Conservation (phyloP, 2,888 invertebrate species). For the Amphimallon solstitiale region DNA sequence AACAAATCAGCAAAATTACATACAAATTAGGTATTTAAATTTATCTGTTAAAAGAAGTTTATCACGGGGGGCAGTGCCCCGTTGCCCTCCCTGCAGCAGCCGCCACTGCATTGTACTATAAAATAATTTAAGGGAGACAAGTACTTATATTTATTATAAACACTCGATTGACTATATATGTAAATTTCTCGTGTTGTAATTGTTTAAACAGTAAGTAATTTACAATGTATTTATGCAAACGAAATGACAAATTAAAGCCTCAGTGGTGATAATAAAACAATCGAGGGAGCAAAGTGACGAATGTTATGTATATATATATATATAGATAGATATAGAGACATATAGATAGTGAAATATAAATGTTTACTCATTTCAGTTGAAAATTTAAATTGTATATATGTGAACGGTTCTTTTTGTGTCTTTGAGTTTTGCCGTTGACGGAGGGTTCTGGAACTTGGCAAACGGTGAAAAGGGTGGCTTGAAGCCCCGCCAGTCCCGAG, state of each 20-base stretch:
- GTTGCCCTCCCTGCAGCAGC: too few relatives aligned
- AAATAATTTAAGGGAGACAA: too few relatives aligned
- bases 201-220: conserved; percentile 9
- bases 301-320: too few relatives aligned
- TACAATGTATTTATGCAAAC: conserved; percentile 12
- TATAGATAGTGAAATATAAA: conserved; percentile 4
- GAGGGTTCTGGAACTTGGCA: conserved; percentile 45
- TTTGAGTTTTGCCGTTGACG: conserved; percentile 50
- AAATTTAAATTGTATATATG: conserved; percentile 41
- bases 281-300: neutral
- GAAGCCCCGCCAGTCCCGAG: conserved; percentile 60
- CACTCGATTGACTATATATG: too few relatives aligned
- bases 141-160: conserved; percentile 20
- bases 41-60: too few relatives aligned
- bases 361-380: conserved; percentile 25
- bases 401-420: conserved; percentile 46
- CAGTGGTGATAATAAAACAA: conserved; percentile 9
- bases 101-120: too few relatives aligned
- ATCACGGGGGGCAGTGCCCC: too few relatives aligned
- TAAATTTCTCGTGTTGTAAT: neutral
- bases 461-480: conserved; percentile 49
- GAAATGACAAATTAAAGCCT: conserved; percentile 13
- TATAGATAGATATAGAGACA: too few relatives aligned
- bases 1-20: too few relatives aligned
- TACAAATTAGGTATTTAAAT: too few relatives aligned